These are phyloP conservation scores for Aricia agestis DNA, from an alignment of 1,140 invertebrate species.

Conservation along the genomic window DNA sequence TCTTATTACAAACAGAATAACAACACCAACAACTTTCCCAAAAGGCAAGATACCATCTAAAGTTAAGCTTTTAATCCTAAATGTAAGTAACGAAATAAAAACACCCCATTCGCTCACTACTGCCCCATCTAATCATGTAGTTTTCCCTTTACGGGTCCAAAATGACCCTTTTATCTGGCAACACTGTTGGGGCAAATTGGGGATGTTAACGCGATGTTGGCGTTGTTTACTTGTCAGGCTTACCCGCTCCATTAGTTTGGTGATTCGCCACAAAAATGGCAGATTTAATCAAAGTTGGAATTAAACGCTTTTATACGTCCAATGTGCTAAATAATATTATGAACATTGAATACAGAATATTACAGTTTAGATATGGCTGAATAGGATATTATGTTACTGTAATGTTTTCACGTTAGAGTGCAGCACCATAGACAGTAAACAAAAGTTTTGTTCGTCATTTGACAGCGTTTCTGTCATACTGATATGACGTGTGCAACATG, in stretches of 20 bases:
- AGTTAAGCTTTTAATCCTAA: constrained; percentile 13
- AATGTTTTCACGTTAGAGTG: no score
- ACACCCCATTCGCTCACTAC: constrained; percentile 37
- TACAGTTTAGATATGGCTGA: no score
- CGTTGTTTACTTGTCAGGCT: constrained; percentile 24
- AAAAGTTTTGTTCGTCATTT: no score
- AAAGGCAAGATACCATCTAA: not conserved
- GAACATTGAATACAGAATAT: no score
- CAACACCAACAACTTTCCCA: not conserved
- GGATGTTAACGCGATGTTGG: constrained; percentile 43
- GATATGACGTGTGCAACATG: no score
- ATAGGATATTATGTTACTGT: no score
- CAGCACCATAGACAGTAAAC: no score
- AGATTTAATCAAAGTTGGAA: not conserved
- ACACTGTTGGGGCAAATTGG: constrained; percentile 47
- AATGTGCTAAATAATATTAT: no score
- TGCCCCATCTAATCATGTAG: constrained; percentile 54
- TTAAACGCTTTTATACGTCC: no score
- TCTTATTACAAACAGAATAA: not conserved
- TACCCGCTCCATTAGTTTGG: not conserved
- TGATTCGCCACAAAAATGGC: not conserved
- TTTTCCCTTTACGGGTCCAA: constrained; percentile 43
- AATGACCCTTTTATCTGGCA: constrained; percentile 52
- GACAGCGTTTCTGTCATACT: no score
- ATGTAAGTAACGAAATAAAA: constrained; percentile 22